Base-by-base conservation (phyloP, 2,797 vertebrate species). In the Jordanella pulchra region DNA sequence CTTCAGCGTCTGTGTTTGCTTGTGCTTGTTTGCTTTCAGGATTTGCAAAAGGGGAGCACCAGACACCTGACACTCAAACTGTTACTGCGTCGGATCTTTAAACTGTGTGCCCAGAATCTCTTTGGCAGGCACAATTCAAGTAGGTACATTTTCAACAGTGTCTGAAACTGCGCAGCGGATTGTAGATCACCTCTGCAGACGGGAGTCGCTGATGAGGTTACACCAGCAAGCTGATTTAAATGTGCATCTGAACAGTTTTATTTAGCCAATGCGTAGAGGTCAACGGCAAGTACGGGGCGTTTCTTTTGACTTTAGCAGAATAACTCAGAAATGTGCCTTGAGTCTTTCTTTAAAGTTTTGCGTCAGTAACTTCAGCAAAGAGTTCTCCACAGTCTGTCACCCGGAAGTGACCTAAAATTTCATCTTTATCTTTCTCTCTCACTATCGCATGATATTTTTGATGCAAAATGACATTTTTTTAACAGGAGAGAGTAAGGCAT, bases 401-500 rank as follows among this genome's bases (percentile, higher is more conserved):
- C 77, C 64, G 65, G 71, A 77, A 79, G 72, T 69, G 85, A 84
- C 81, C 84, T 67, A 72, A 82, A 86, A 58, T 15, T 69, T 54
- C 74, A 79, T 54, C 67, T 53, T 2, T 1, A 78, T 82, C 65
- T 72, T 72, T 77, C 50, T 72, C 73, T 77, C 50, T 55, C 67
- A 71, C 69, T 55, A 32, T 42, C 69, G 79, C 72, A 67, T 58
- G 10, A 63, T 61, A 71, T 70, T 76, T 71, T 77, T 76, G 77
- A 81, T 79, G 81, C 73, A 83, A 79, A 89, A 79, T 55, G 80
- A 80, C 78, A 35, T 73, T 80, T 72, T 77, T 86, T 90, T 69
- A 86, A 87, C 84, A 84, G 87, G 91, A 92, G 90, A 92, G 89
- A 90, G 89, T 94, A 94, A 95, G 93, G 94, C 93, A 93, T 93